phyloP scores from a whole-genome alignment of 2,888 invertebrate species.

The Callyntrura guangdongensis region DNA sequence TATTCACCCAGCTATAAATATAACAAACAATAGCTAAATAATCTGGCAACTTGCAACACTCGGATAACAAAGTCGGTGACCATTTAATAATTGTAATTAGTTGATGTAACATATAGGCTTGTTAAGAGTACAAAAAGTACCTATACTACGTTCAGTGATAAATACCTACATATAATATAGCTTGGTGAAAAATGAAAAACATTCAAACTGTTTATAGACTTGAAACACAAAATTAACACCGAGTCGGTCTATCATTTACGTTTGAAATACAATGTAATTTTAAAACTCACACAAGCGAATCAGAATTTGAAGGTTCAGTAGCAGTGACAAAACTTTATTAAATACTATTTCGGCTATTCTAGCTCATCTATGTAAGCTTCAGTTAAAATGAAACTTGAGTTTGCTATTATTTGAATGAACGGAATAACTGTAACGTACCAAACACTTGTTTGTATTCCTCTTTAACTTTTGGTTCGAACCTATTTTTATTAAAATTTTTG shows the following conservation, averaged over 20 bases:
- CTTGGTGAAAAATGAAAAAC: not conserved
- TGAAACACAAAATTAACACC: not conserved
- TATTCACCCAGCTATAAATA: not conserved
- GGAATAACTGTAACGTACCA: not conserved
- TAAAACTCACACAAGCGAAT: slow-evolving; percentile 37
- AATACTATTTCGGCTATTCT: too few relatives aligned
- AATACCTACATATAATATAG: not conserved
- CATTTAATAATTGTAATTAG: slow-evolving; percentile 2
- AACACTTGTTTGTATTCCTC: too few relatives aligned
- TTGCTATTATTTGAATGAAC: not conserved
- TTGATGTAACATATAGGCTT: not conserved
- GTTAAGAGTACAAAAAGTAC: too few relatives aligned
- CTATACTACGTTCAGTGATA: too few relatives aligned
- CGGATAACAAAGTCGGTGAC: slow-evolving; percentile 1
- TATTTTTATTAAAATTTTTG: not conserved
- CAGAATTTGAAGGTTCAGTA: slow-evolving; percentile 48
- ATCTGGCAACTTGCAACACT: not conserved
- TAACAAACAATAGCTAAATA: too few relatives aligned
- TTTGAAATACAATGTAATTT: slow-evolving; percentile 33
- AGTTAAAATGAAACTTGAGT: not conserved
- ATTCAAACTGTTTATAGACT: not conserved
- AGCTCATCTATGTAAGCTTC: not conserved
- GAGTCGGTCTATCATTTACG: not conserved
- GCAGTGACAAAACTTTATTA: slow-evolving; percentile 53
- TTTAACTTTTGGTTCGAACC: not conserved